These are phyloP conservation scores for Geopemphigus sp. DNA, from an alignment of 1,140 invertebrate genomes.

Conservation along the genomic window DNA sequence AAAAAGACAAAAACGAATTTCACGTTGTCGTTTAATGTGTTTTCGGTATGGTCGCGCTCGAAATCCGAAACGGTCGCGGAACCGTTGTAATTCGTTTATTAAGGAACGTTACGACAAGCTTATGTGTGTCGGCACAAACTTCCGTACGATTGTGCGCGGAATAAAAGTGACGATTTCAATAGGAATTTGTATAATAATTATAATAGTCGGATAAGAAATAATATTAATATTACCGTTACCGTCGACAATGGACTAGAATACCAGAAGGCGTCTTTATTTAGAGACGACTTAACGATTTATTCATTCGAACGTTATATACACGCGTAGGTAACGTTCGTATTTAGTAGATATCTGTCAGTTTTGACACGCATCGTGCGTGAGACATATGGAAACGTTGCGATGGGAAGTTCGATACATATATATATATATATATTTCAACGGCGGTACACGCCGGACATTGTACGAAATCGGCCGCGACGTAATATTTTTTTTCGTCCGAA, in stretches of 20 bases:
- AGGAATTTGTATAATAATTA: slow-evolving; percentile 6
- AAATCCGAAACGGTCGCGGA: too few relatives aligned
- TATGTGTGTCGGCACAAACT: too few relatives aligned
- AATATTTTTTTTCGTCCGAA: too few relatives aligned
- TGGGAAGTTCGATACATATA: neutral
- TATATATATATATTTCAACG: too few relatives aligned
- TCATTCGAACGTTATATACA: neutral
- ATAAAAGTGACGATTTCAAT: slow-evolving; percentile 6
- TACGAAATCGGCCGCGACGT: too few relatives aligned
- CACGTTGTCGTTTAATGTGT: too few relatives aligned
- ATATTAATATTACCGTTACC: neutral
- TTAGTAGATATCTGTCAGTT: neutral
- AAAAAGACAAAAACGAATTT: too few relatives aligned
- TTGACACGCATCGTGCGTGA: neutral
- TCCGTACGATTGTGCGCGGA: too few relatives aligned
- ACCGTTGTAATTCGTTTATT: too few relatives aligned
- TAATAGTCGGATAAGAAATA: neutral
- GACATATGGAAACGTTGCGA: neutral
- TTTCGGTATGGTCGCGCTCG: too few relatives aligned
- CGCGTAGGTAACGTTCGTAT: neutral
- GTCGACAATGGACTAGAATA: neutral
- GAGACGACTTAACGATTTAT: slow-evolving; percentile 5
- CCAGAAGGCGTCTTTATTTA: neutral
- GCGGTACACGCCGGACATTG: too few relatives aligned
- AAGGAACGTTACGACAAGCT: neutral